These are phyloP conservation scores for Eupeodes luniger DNA, from an alignment of 2,888 invertebrate genomes.

Conservation along the genomic window DNA sequence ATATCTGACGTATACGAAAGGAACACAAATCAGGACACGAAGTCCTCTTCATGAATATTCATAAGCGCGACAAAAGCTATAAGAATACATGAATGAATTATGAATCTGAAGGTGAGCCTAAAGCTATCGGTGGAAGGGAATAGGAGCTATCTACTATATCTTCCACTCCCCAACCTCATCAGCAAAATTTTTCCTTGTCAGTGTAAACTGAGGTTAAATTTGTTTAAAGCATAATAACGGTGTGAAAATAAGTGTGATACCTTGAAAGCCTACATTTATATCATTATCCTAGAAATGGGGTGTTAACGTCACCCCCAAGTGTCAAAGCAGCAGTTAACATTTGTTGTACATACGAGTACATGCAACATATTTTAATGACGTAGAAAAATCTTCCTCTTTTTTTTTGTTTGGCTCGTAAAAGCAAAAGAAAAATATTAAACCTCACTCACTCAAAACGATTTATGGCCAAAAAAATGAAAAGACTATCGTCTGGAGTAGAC, in stretches of 20 bases:
- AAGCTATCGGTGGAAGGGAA: no score
- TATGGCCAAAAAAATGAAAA: conserved; percentile 35
- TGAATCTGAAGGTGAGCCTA: conserved; percentile 9
- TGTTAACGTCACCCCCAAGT: background rate
- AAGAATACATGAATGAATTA: conserved; percentile 37
- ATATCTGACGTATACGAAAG: conserved; percentile 27
- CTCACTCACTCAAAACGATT: conserved; percentile 41
- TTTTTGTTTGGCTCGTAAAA: background rate
- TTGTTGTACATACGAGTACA: background rate
- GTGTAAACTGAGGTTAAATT: conserved; percentile 44
- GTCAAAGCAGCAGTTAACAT: background rate
- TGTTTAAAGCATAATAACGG: conserved; percentile 55
- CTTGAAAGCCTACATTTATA: conserved; percentile 42
- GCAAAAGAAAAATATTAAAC: conserved; percentile 9
- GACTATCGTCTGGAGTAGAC: conserved; percentile 31
- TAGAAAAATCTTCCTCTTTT: background rate
- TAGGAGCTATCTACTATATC: background rate
- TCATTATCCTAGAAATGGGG: background rate
- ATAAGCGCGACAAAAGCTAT: conserved; percentile 38
- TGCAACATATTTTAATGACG: conserved; percentile 49
- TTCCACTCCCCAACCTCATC: background rate
- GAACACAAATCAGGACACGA: conserved; percentile 24
- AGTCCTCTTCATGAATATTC: conserved; percentile 68
- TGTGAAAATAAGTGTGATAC: conserved; percentile 38
- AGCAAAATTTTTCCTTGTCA: conserved; percentile 38